Evolutionary conservation across 2,888 invertebrate genomes (phyloP).

Genomic region (Cosmia trapezina): DNA sequence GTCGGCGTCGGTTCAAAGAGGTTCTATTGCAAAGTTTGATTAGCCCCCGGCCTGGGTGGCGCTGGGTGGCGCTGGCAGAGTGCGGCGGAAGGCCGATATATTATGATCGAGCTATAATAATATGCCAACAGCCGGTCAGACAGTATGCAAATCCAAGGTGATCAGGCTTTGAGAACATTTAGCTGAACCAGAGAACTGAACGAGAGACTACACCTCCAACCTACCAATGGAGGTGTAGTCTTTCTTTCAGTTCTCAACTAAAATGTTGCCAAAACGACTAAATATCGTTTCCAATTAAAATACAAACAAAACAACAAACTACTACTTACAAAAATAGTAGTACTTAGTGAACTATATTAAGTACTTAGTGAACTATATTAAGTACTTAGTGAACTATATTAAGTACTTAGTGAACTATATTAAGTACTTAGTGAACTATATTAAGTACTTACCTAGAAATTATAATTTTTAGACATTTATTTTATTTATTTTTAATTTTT

Average conservation of each 20-base stretch:
- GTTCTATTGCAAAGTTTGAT: conserved; percentile 47
- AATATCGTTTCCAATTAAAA: neutral
- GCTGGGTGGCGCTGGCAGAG: neutral
- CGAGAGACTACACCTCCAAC: no score
- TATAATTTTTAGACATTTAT: no score
- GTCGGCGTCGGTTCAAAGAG: conserved; percentile 41
- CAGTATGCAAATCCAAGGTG: conserved; percentile 35
- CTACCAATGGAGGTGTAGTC: neutral
- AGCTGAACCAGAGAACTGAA: no score
- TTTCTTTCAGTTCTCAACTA: neutral
- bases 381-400: no score
- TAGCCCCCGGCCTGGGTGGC: conserved; percentile 25
- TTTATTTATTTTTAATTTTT: no score
- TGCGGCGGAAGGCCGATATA: conserved; percentile 6
- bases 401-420: no score
- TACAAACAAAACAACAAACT: no score
- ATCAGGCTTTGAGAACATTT: conserved; percentile 14
- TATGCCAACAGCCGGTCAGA: conserved; percentile 23
- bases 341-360: no score
- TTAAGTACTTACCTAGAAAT: no score
- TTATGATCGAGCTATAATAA: conserved; percentile 31
- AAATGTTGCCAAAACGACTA: neutral
- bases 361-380: no score
- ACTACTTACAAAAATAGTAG: neutral
- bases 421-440: no score